Conservation (phyloP, 1,140 invertebrate genomes). For the Vanessa tameamea region DNA sequence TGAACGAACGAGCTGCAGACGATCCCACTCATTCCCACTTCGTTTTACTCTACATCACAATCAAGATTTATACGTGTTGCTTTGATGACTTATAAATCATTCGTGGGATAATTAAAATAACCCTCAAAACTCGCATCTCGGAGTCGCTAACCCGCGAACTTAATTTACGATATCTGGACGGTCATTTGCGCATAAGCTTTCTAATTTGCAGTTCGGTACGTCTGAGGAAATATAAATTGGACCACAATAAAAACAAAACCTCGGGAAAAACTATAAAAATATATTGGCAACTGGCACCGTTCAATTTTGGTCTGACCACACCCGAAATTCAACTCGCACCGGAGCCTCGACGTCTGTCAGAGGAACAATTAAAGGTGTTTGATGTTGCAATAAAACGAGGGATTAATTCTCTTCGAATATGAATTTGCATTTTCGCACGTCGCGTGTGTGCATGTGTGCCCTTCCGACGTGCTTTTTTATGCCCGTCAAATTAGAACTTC, state of each 20-base stretch:
- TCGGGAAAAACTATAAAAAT: constrained; percentile 72
- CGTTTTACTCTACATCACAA: constrained; percentile 25
- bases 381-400: constrained; percentile 67
- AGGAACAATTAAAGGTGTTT: constrained; percentile 71
- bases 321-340: constrained; percentile 54
- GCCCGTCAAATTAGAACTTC: constrained; percentile 32
- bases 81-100: constrained; percentile 73
- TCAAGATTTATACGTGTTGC: constrained; percentile 51
- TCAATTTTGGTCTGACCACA: constrained; percentile 69
- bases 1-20: constrained; percentile 1
- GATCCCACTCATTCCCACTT: constrained; percentile 7
- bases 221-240: constrained; percentile 44
- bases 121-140: constrained; percentile 50
- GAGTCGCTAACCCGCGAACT: constrained; percentile 59
- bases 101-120: constrained; percentile 69
- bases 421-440: constrained; percentile 45
- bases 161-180: constrained; percentile 73
- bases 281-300: constrained; percentile 63
- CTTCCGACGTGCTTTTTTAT: constrained; percentile 28
- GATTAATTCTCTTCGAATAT: constrained; percentile 52
- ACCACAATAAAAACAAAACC: constrained; percentile 72
- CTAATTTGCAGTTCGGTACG: constrained; percentile 66
- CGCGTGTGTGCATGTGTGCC: constrained; percentile 36
- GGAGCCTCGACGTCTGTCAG: constrained; percentile 66
- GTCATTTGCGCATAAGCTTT: constrained; percentile 71